Evolutionary conservation across 2,113 vertebrate genomes (phyloP), one percentile per base, ranked within the genome.

Genomic region (Oryzias curvinotus): DNA sequence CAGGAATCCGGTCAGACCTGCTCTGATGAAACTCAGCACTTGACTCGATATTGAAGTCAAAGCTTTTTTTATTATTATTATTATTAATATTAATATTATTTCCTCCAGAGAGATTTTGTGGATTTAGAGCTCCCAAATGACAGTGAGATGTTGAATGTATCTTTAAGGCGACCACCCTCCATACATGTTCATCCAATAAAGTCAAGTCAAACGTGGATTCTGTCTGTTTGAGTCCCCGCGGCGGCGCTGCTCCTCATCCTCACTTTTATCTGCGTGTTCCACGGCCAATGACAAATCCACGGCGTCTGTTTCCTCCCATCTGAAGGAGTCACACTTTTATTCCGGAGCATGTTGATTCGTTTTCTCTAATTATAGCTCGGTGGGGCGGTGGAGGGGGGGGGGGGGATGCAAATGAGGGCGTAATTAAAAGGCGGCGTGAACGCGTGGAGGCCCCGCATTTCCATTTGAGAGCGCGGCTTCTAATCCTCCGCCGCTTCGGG

Each of bases 161-260:
- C 80, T 89, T 85, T 64, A 88, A 91, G 86, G 86, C 84, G 74
- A 83, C 82, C 78, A 78, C 87, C 88, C 72, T 77, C 84, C 89
- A 85, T 90, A 85, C 91, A 88, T 91, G 87, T 92, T 91, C 90
- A 90, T 90, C 81, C 88, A 93, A 93, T 93, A 93, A 93, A 93
- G 90, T 92, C 88, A 87, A 92, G 86, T 88, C 85, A 77, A 80
- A 75, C 74, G 57, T 83, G 71, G 65, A 65, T 65, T 84, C 68
- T 84, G 80, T 85, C 65, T 73, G 26, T 70, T 68, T 52, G 55
- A 61, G 18, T 68, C 66, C 46, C 69, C 55, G 26, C 71, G 52
- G 64, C 66, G 68, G 69, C 65, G 71, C 77, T 12, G 64, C 3
- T 25, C 71, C 25, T 48, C 17, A 19, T 48, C 7, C 19, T 14